Evolutionary conservation across 2,113 vertebrate species (phyloP).

Genomic region (Pygoscelis adeliae): DNA sequence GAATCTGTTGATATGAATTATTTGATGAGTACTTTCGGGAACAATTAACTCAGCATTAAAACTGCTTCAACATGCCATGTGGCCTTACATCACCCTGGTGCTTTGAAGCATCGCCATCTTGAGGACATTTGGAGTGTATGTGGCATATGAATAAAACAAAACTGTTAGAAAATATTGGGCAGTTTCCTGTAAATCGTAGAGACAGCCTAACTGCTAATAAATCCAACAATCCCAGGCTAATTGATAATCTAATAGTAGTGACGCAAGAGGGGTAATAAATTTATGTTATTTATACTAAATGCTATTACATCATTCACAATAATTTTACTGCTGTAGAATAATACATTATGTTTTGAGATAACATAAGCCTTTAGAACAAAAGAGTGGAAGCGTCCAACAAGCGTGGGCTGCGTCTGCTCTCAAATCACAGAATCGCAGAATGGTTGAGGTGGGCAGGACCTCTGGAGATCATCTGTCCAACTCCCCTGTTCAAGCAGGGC

Average conservation of each 20-base stretch:
- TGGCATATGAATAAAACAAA: neutral
- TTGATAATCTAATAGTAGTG: neutral
- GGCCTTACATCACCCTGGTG: neutral
- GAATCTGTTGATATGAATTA: neutral
- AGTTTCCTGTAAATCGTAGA: neutral
- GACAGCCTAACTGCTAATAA: neutral
- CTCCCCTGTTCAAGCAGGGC: neutral
- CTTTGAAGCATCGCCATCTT: constrained; percentile 51
- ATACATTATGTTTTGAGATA: neutral
- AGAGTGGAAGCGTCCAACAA: neutral
- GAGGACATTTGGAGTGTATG: neutral
- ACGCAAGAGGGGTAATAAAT: neutral
- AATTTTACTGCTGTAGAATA: neutral
- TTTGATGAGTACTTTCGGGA: neutral
- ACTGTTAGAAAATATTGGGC: neutral
- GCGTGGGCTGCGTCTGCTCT: neutral
- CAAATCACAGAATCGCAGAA: accelerated
- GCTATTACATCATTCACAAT: neutral
- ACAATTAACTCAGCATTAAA: neutral
- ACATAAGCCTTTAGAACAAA: neutral
- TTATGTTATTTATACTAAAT: neutral
- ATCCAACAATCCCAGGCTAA: neutral
- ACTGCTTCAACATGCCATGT: neutral
- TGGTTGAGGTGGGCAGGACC: neutral
- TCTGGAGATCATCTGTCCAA: neutral